phyloP scores from a whole-genome alignment of 2,888 invertebrate species.

The Xylota sylvarum region DNA sequence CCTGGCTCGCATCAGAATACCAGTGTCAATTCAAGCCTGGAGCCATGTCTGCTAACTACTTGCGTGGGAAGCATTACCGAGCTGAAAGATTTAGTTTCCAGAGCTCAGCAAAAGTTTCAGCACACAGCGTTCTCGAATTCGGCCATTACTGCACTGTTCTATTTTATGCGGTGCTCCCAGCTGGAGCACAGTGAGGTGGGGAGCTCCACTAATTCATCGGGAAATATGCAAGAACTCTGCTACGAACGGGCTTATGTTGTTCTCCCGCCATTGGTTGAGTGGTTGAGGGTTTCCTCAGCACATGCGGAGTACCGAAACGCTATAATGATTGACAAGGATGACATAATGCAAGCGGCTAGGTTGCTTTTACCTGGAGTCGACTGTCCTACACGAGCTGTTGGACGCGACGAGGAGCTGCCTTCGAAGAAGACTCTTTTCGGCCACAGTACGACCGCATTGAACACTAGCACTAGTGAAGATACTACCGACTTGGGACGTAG shows the following conservation, averaged over 20 bases:
- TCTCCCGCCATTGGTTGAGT: conserved; percentile 95
- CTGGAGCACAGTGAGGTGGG: conserved; percentile 89
- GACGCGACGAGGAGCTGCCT: conserved; percentile 86
- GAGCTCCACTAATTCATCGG: conserved; percentile 82
- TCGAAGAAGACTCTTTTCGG: conserved; percentile 82
- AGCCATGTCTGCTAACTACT: conserved; percentile 92
- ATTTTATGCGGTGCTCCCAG: conserved; percentile 96
- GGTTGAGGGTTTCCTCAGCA: conserved; percentile 93
- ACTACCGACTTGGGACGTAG: conserved; percentile 87
- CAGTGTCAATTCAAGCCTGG: conserved; percentile 85
- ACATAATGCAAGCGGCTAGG: conserved; percentile 94
- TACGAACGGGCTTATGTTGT: conserved; percentile 95
- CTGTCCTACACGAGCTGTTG: conserved; percentile 92
- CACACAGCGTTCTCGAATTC: conserved; percentile 86
- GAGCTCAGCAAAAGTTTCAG: conserved; percentile 86
- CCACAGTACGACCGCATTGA: conserved; percentile 77
- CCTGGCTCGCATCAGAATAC: conserved; percentile 84
- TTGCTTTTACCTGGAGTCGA: conserved; percentile 94
- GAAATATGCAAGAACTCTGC: conserved; percentile 89
- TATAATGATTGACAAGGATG: conserved; percentile 92
- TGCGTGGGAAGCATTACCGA: conserved; percentile 94
- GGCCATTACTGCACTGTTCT: conserved; percentile 93
- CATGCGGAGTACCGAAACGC: conserved; percentile 93
- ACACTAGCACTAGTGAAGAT: conserved; percentile 81
- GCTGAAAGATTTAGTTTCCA: conserved; percentile 90